Conservation (phyloP, 2,113 vertebrate genomes). For the Cynocephalus volans region DNA sequence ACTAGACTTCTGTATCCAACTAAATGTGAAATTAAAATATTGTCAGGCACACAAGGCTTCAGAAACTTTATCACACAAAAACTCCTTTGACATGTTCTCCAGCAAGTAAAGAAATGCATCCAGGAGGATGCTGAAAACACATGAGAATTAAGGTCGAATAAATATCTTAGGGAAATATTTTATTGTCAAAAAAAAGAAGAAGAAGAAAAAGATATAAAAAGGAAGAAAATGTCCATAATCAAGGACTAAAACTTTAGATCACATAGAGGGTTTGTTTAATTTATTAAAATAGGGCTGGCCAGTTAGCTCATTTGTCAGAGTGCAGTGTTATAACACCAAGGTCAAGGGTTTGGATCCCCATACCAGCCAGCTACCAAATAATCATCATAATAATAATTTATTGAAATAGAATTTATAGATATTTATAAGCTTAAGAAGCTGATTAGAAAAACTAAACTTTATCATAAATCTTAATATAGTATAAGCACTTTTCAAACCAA, state of each 20-base stretch:
- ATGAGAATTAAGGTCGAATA: neutral
- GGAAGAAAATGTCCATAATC: neutral
- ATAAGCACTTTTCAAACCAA: neutral
- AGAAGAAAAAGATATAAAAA: constrained; percentile 18
- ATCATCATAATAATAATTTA: neutral
- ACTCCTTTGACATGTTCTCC: neutral
- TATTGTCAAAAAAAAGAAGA: neutral
- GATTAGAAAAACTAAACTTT: constrained; percentile 4
- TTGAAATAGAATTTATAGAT: constrained; percentile 16
- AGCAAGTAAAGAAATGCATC: neutral
- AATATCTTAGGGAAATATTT: neutral
- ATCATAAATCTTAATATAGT: neutral
- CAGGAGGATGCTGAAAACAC: neutral
- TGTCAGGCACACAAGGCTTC: neutral
- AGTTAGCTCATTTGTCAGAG: too few relatives aligned
- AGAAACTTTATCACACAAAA: constrained; percentile 27
- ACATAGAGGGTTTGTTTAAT: neutral
- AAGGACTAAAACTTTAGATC: constrained; percentile 29
- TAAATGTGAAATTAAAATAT: constrained; percentile 57
- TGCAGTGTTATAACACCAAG: too few relatives aligned
- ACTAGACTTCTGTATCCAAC: neutral
- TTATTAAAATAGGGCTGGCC: too few relatives aligned
- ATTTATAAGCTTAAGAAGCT: constrained; percentile 19
- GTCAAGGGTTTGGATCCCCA: too few relatives aligned
- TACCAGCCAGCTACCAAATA: too few relatives aligned